Conservation (phyloP, 2,888 invertebrate genomes). For the Portevinia maculata region DNA sequence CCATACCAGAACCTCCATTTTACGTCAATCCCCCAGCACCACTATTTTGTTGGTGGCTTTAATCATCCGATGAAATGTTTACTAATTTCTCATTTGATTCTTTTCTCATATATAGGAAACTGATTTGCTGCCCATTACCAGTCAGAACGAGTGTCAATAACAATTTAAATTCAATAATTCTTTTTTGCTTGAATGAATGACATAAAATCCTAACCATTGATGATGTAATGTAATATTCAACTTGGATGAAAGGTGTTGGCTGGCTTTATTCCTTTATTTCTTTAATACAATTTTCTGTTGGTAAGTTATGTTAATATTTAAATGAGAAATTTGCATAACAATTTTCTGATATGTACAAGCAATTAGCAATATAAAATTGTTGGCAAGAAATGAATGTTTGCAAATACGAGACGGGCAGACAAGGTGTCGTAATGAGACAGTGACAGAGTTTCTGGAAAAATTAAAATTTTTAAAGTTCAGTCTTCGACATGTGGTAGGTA, state of each 20-base stretch:
- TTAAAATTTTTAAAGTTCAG: no score
- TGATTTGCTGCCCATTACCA: neutral
- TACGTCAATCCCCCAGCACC: no score
- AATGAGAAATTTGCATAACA: neutral
- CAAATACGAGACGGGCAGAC: no score
- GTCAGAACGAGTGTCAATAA: neutral
- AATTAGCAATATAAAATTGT: constrained; percentile 2
- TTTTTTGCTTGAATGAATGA: neutral
- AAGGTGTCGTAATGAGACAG: no score
- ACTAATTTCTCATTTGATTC: no score
- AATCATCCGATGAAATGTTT: no score
- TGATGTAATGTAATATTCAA: neutral
- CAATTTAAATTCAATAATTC: constrained; percentile 1
- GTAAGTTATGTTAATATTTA: neutral
- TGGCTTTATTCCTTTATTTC: neutral
- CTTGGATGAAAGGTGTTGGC: neutral
- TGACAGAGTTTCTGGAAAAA: no score
- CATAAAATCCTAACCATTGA: neutral
- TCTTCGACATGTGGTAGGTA: no score
- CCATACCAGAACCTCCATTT: no score
- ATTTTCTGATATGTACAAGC: neutral
- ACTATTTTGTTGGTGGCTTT: no score
- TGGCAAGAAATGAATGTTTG: neutral
- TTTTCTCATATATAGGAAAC: neutral
- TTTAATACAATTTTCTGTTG: neutral